A percentile compares a stretch with the other conserved stretches of the same genome.
phyloP scores from a whole-genome alignment of 2,797 vertebrate genomes.

The Centroberyx gerrardi region DNA sequence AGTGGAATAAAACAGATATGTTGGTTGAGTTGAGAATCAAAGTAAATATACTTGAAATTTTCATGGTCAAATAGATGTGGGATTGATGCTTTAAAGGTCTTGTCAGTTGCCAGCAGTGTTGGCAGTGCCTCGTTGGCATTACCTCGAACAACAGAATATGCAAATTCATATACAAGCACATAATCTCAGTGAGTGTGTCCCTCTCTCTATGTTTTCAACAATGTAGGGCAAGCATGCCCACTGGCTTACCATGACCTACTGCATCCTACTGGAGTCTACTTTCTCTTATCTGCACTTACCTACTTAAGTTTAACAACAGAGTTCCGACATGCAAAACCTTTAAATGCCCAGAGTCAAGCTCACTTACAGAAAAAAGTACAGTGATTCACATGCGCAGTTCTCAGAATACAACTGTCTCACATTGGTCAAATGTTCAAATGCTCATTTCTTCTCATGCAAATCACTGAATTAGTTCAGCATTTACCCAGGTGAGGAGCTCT shows the following conservation, averaged over 20 bases:
- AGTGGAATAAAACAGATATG: too few relatives aligned
- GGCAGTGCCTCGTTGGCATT: neutral
- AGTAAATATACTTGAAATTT: too few relatives aligned
- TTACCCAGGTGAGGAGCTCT: too few relatives aligned
- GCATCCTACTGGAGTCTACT: neutral
- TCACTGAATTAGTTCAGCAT: too few relatives aligned
- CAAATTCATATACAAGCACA: neutral
- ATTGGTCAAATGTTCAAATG: neutral
- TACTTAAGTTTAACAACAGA: neutral
- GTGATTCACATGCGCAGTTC: too few relatives aligned
- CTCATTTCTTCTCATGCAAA: too few relatives aligned
- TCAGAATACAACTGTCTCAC: too few relatives aligned
- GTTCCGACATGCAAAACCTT: neutral
- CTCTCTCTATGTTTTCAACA: neutral
- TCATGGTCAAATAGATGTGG: too few relatives aligned
- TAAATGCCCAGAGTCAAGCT: too few relatives aligned
- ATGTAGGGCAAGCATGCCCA: slow-evolving; percentile 14
- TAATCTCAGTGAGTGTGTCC: neutral
- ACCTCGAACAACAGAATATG: neutral
- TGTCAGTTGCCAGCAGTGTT: slow-evolving; percentile 1
- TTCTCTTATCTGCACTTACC: neutral
- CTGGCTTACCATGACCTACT: slow-evolving; percentile 7
- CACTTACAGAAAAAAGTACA: too few relatives aligned
- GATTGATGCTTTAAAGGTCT: neutral
- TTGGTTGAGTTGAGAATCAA: too few relatives aligned